phyloP scores from a whole-genome alignment of 2,797 vertebrate species.

The Crenichthys baileyi region DNA sequence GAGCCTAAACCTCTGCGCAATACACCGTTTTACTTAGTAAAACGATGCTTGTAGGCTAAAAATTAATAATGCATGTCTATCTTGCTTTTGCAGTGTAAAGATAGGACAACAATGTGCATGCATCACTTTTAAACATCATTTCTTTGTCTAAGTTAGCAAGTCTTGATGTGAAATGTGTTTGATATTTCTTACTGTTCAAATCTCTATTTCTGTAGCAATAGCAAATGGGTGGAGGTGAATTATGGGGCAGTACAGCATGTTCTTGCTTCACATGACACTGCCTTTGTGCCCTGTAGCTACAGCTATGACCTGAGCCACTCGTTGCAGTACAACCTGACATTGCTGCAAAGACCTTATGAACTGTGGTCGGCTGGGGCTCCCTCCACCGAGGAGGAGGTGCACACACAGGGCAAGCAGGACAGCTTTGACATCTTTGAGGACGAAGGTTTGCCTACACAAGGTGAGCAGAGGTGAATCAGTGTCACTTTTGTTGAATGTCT shows the following conservation, averaged over 20 bases:
- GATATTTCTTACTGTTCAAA: background rate
- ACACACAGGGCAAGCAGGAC: constrained; percentile 84
- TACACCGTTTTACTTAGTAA: background rate
- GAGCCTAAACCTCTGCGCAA: background rate
- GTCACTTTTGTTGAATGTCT: background rate
- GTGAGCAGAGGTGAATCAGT: constrained; percentile 50
- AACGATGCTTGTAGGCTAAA: background rate
- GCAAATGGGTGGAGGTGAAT: constrained; percentile 3
- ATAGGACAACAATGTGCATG: background rate
- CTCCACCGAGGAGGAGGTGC: constrained; percentile 78
- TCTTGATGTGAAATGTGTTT: background rate
- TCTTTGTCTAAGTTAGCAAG: background rate
- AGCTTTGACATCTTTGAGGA: constrained; percentile 99
- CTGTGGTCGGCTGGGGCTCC: constrained; percentile 60
- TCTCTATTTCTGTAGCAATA: constrained; percentile 1
- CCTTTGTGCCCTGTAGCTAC: constrained; percentile 82
- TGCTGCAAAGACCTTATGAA: constrained; percentile 89
- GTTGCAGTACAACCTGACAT: constrained; percentile 94
- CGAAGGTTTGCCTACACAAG: constrained; percentile 90
- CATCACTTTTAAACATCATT: background rate
- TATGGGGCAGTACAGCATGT: constrained; percentile 4
- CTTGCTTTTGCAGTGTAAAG: background rate
- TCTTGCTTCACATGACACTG: constrained; percentile 16
- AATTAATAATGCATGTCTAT: background rate
- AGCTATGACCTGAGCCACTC: constrained; percentile 98